Conservation (phyloP, 2,797 vertebrate species). For the Cephalopachus bancanus region DNA sequence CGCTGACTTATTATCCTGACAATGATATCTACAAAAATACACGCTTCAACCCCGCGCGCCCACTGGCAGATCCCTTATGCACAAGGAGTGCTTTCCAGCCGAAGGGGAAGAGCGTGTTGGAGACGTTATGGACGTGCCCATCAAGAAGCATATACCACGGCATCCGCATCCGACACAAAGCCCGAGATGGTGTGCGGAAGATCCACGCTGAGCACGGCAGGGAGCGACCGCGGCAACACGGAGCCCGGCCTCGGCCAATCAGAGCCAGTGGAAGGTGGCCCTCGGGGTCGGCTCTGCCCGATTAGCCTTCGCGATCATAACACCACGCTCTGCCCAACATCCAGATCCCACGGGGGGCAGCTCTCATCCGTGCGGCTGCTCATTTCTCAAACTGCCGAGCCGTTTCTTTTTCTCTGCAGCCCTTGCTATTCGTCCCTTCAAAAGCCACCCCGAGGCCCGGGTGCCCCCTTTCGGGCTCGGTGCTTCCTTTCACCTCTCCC, state of each 20-base stretch:
- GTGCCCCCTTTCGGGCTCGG: conserved; percentile 41
- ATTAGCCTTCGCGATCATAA: conserved; percentile 68
- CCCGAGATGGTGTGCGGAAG: conserved; percentile 74
- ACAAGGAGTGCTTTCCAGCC: conserved; percentile 35
- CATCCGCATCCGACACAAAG: conserved; percentile 72
- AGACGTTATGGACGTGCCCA: conserved; percentile 52
- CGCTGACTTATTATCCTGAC: conserved; percentile 43
- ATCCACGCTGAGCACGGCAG: conserved; percentile 73
- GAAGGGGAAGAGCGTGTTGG: conserved; percentile 59
- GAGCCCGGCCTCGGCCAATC: conserved; percentile 76
- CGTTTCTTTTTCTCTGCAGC: conserved; percentile 47
- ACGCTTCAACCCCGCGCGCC: not conserved
- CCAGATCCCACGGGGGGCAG: conserved; percentile 63
- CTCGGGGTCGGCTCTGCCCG: conserved; percentile 71
- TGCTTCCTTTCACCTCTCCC: conserved; percentile 36
- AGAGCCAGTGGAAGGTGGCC: conserved; percentile 73
- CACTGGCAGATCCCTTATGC: conserved; percentile 40
- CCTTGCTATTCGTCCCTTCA: not conserved
- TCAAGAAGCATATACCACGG: conserved; percentile 46
- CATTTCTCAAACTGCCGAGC: conserved; percentile 69
- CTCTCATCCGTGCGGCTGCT: conserved; percentile 52
- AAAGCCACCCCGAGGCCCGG: conserved; percentile 70
- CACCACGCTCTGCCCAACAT: conserved; percentile 73
- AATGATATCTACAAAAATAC: conserved; percentile 36
- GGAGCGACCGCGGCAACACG: conserved; percentile 72